These are phyloP conservation scores for Hozukius guyotensis DNA, from an alignment of 2,797 vertebrate genomes.

Conservation along the genomic window DNA sequence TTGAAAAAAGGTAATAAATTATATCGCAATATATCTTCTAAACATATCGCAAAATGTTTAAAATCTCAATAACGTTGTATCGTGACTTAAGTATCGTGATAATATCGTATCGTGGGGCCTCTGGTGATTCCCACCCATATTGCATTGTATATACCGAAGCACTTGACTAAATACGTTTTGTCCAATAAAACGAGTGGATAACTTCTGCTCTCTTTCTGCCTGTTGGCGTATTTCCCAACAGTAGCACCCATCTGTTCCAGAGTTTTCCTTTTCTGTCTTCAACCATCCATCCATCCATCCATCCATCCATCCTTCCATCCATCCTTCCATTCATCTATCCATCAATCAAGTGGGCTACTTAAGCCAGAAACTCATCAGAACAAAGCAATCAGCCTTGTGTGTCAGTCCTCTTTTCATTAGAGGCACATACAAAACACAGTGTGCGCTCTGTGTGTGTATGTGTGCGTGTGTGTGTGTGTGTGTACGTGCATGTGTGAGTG, in stretches of 20 bases:
- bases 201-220: conserved; percentile 6
- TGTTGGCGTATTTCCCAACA: conserved; percentile 25
- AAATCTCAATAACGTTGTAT: no score
- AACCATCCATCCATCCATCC: conserved; percentile 32
- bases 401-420: conserved; percentile 77
- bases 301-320: background rate
- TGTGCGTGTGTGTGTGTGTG: conserved; percentile 44
- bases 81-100: no score
- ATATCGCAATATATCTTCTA: no score
- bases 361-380: conserved; percentile 75
- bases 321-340: conserved; percentile 38
- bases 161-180: background rate
- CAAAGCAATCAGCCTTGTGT: conserved; percentile 75
- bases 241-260: conserved; percentile 29
- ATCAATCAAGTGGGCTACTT: conserved; percentile 73
- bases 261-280: conserved; percentile 47
- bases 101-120: no score
- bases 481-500: conserved; percentile 51
- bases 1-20: no score
- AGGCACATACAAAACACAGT: conserved; percentile 65
- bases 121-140: background rate
- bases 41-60: no score
- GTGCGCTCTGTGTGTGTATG: conserved; percentile 40
- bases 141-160: background rate
- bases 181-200: conserved; percentile 28